Conservation (phyloP, 2,888 invertebrate species). For the Sipha maydis region DNA sequence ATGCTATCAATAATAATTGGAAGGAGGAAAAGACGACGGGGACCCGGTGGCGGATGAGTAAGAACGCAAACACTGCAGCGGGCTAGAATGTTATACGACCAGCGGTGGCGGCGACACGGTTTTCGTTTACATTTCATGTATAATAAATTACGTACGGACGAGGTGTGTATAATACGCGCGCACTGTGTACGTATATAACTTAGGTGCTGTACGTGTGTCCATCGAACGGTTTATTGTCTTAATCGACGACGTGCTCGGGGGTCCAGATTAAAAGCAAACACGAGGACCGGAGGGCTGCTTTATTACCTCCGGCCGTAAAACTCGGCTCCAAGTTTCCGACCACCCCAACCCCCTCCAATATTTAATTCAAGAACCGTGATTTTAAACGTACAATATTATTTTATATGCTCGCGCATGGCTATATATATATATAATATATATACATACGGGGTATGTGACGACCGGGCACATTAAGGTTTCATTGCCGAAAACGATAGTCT, state of each 20-base stretch:
- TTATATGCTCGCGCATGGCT: too few relatives aligned
- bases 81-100: neutral
- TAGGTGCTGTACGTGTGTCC: neutral
- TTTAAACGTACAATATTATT: too few relatives aligned
- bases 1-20: neutral
- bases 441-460: neutral
- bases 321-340: neutral
- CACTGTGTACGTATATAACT: too few relatives aligned
- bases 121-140: neutral
- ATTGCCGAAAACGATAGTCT: neutral
- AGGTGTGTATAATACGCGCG: too few relatives aligned
- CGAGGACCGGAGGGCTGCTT: constrained; percentile 51
- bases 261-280: constrained; percentile 60
- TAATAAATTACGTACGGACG: too few relatives aligned
- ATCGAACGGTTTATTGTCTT: constrained; percentile 57
- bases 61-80: constrained; percentile 39
- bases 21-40: constrained; percentile 11
- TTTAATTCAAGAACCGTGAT: too few relatives aligned
- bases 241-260: constrained; percentile 42
- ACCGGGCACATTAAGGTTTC: constrained; percentile 4
- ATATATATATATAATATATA: neutral
- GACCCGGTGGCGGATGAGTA: constrained; percentile 39
- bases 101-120: constrained; percentile 23
- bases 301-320: constrained; percentile 57
- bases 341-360: too few relatives aligned